A percentile compares a stretch with the other conserved stretches of the same genome.
Evolutionary conservation across 2,797 vertebrate species (phyloP).

Genomic region (Alectoris magna): DNA sequence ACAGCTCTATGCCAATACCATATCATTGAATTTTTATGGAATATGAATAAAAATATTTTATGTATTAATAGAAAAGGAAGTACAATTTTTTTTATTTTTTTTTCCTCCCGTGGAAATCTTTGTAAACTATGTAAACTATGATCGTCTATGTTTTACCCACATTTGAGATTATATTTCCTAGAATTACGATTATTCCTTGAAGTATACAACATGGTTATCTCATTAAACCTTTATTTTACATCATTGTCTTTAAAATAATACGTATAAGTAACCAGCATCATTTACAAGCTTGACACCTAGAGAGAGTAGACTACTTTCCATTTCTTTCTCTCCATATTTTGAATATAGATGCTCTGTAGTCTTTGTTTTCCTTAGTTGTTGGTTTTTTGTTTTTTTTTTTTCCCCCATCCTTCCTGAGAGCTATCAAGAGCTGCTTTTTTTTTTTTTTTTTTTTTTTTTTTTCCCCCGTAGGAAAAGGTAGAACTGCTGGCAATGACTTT

Average conservation of each 20-base stretch:
- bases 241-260: not conserved
- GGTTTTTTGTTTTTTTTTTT: not conserved
- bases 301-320: not conserved
- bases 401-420: not conserved
- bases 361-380: not conserved
- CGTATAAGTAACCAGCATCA: not conserved
- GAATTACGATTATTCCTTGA: not conserved
- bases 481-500: conserved; percentile 23
- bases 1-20: not conserved
- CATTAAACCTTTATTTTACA: not conserved
- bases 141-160: not conserved
- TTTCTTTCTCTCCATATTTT: not conserved
- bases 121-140: not conserved
- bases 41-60: not conserved
- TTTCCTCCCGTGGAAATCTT: not conserved
- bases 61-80: not conserved
- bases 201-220: not conserved
- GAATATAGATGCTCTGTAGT: not conserved
- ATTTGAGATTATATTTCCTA: not conserved
- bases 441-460: not conserved
- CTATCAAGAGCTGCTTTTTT: not conserved
- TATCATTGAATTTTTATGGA: not conserved
- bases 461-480: not conserved
- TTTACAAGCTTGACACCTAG: not conserved
- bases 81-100: not conserved